Base-by-base conservation (phyloP, 2,113 vertebrate genomes). In the Leptobrachium leishanense region DNA sequence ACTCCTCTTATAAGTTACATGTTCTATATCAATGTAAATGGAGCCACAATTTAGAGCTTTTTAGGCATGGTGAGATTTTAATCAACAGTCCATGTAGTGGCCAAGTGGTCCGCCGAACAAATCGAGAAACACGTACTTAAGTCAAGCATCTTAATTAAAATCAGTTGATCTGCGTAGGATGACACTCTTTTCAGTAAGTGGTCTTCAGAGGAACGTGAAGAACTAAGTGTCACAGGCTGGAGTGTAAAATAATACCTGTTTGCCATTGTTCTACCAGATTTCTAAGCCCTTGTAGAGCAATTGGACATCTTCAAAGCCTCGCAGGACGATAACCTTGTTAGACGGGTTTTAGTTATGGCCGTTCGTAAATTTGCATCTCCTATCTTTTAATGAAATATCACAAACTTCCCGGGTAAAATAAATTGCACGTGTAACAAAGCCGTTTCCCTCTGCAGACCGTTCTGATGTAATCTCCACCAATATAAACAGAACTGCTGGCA, bases 121-220 rank as follows among this genome's bases (percentile, higher is more conserved):
- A 74, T 55, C n/a, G 10, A 74, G 42, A 41, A 70, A 80, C 66
- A 50, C 53, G 31, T 12, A 59, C 71, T 68, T 79, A 67, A 79
- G 77, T 74, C 77, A 80, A 74, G 77, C 74, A 80, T 80, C 77
- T 80, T 80, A 80, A 80, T 80, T 80, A 74, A 80, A 74, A 80
- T 80, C 71, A 68, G 71, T 68, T 68, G 77, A 74, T 74, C 71
- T 70, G 63, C 41, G 55, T 59, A 68, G 71, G 53, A 74, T 74
- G 77, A 74, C 63, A 80, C 43, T 68, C 71, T 68, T 74, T 10
- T 54, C 9, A 39, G 57, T 71, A 80, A 80, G 77, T 74, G 71
- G 77, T 74, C 77, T 74, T 73, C 74, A 74, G 71, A 39, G 50
- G 77, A 80, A 74, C 57, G 71, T 68, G 63, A 67, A 59, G 50